These are phyloP conservation scores for Formicarius rufipectus DNA, from an alignment of 2,113 vertebrate genomes.

Conservation along the genomic window DNA sequence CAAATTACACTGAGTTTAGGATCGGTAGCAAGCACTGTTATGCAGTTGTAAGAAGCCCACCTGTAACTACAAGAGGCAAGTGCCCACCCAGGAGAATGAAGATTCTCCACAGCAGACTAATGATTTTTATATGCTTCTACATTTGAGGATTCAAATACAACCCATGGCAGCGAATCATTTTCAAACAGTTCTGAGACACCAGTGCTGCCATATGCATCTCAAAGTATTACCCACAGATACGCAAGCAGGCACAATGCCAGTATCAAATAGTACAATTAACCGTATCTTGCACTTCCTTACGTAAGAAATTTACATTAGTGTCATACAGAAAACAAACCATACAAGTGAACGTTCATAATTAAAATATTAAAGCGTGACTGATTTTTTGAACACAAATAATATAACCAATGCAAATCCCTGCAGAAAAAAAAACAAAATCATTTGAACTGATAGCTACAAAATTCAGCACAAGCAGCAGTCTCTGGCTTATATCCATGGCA, in stretches of 20 bases:
- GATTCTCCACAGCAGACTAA: background rate
- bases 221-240: background rate
- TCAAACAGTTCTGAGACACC: background rate
- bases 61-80: background rate
- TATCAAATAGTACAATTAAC: background rate
- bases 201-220: background rate
- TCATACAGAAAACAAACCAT: background rate
- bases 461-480: background rate
- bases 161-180: background rate
- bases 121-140: background rate
- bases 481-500: background rate
- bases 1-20: background rate
- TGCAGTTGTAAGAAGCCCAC: background rate
- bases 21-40: fast-evolving
- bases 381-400: background rate
- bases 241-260: background rate
- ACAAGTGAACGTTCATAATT: background rate
- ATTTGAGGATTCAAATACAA: background rate
- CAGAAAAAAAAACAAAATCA: background rate
- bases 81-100: background rate
- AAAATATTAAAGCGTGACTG: background rate
- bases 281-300: background rate
- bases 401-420: background rate
- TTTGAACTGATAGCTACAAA: background rate
- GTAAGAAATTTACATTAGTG: background rate